Evolutionary conservation across 35 echinoderm and acorn worm genomes (phyloP).

Genomic region (Stichopus chloronotus): DNA sequence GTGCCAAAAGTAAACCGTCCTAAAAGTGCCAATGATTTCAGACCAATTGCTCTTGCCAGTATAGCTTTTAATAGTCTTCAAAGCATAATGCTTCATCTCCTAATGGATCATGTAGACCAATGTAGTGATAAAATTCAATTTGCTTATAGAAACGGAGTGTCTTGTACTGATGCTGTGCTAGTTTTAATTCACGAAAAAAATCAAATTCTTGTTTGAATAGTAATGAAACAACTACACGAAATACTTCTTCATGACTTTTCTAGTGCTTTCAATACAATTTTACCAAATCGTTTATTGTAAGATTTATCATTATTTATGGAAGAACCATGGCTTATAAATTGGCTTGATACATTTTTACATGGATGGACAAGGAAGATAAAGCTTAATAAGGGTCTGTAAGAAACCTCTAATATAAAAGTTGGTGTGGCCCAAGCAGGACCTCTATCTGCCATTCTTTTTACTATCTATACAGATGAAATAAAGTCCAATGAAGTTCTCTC

Average conservation of each 20-base stretch:
- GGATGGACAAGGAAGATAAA: constrained; percentile 12
- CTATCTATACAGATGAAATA: constrained; percentile 31
- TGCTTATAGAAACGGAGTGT: constrained; percentile 30
- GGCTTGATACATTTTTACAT: background rate
- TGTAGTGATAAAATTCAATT: constrained; percentile 4
- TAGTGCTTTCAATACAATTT: constrained; percentile 37
- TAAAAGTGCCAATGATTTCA: background rate
- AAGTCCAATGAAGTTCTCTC: background rate
- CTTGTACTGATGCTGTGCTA: constrained; percentile 14
- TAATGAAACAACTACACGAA: constrained; percentile 35
- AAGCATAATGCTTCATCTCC: background rate
- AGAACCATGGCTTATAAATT: constrained; percentile 29
- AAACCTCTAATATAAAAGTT: constrained; percentile 12
- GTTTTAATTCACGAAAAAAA: background rate
- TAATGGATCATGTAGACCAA: background rate
- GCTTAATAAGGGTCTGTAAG: background rate
- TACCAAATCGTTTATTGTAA: constrained; percentile 37
- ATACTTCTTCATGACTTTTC: constrained; percentile 22
- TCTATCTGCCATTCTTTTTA: constrained; percentile 39
- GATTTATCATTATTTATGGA: background rate
- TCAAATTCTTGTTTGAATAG: background rate
- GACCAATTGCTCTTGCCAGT: constrained; percentile 13
- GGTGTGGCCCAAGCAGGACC: constrained; percentile 20
- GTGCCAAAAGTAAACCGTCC: background rate
- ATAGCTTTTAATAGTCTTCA: constrained; percentile 39